Evolutionary conservation across 2,113 vertebrate species (phyloP).

Genomic region (Aphelocoma coerulescens): DNA sequence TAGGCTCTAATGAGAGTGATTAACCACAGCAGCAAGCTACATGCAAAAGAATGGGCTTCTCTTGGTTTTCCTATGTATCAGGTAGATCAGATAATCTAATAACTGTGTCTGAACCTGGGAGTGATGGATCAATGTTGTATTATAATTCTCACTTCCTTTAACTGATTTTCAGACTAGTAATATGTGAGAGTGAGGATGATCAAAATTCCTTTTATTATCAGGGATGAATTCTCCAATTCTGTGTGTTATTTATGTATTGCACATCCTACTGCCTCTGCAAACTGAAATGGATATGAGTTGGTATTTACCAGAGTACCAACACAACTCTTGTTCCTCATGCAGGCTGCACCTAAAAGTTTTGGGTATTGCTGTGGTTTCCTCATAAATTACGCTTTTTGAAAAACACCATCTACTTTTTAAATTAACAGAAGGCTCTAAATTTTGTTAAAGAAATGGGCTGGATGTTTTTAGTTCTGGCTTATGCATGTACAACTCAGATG

Average conservation of each 20-base stretch:
- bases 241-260: fast-evolving
- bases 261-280: not conserved
- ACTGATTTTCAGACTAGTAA: not conserved
- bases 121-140: not conserved
- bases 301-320: not conserved
- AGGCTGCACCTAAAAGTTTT: not conserved
- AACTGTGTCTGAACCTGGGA: not conserved
- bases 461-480: not conserved
- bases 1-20: not conserved
- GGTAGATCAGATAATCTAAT: not conserved
- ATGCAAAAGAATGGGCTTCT: not conserved
- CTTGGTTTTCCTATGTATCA: not conserved
- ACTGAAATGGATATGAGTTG: fast-evolving
- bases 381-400: not conserved
- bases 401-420: not conserved
- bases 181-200: not conserved
- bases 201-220: not conserved
- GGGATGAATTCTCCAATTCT: not conserved
- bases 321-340: not conserved
- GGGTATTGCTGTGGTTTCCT: not conserved
- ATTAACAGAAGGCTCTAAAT: not conserved
- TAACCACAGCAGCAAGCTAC: not conserved
- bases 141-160: not conserved
- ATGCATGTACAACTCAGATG: not conserved
- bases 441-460: not conserved